Conservation (phyloP, 2,797 vertebrate species). For the Cichlasoma orientale region DNA sequence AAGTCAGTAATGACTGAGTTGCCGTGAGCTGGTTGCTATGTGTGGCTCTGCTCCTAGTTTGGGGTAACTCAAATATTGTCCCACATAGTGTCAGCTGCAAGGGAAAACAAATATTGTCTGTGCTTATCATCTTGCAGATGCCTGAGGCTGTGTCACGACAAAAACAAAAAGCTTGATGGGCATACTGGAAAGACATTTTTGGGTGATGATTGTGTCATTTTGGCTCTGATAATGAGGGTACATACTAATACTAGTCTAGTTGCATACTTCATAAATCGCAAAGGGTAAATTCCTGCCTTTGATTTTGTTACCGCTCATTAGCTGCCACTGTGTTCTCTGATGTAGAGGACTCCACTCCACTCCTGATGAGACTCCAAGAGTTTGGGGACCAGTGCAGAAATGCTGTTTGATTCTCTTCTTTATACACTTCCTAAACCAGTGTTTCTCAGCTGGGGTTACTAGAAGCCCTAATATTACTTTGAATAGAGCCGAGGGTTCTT, state of each 20-base stretch:
- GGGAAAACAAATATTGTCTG: slow-evolving; percentile 42
- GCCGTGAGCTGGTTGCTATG: slow-evolving; percentile 30
- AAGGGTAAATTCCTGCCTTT: slow-evolving; percentile 17
- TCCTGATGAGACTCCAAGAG: not conserved
- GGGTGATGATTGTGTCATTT: slow-evolving; percentile 5
- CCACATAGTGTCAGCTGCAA: slow-evolving; percentile 50
- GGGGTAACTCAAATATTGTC: slow-evolving; percentile 45
- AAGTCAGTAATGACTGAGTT: slow-evolving; percentile 40
- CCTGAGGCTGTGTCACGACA: slow-evolving; percentile 14
- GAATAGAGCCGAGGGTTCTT: not conserved
- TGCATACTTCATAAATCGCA: slow-evolving; percentile 32
- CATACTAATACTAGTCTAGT: slow-evolving; percentile 8
- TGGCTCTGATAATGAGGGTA: slow-evolving; percentile 1
- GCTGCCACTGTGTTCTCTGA: slow-evolving; percentile 12
- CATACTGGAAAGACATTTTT: not conserved
- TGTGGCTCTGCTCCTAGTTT: slow-evolving; percentile 33
- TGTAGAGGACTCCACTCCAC: not conserved
- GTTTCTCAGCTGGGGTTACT: not conserved
- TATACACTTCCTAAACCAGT: not conserved
- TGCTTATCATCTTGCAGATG: slow-evolving; percentile 26
- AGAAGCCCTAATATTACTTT: not conserved
- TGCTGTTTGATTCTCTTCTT: slow-evolving; percentile 22
- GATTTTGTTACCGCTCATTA: slow-evolving; percentile 4
- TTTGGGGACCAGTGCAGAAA: slow-evolving; percentile 8
- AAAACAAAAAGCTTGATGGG: slow-evolving; percentile 13